Evolutionary conservation across 2,797 vertebrate genomes (phyloP).

Genomic region (Microctenopoma stevenorrisi): DNA sequence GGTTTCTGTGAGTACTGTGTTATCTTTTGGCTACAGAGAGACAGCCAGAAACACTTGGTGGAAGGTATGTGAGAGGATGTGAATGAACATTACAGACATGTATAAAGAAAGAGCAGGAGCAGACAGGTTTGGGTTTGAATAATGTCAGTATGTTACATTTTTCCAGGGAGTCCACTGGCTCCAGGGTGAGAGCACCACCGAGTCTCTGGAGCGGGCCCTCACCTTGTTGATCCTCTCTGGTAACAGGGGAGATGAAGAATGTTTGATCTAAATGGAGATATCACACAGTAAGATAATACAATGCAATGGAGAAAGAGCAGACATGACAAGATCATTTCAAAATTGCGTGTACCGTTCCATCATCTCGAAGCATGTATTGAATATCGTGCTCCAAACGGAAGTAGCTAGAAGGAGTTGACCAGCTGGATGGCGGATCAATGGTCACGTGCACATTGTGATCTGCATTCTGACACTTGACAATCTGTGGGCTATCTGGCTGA

Average conservation of each 20-base stretch:
- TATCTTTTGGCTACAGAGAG: not conserved
- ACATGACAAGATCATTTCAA: not conserved
- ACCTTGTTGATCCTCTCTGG: slow-evolving; percentile 66
- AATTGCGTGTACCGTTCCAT: slow-evolving; percentile 71
- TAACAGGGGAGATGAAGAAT: slow-evolving; percentile 43
- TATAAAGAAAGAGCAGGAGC: slow-evolving; percentile 24
- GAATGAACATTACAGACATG: slow-evolving; percentile 23
- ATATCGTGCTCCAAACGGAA: slow-evolving; percentile 81
- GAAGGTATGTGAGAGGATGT: slow-evolving; percentile 12
- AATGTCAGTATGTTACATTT: slow-evolving; percentile 75
- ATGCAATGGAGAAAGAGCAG: not conserved
- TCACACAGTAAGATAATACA: slow-evolving; percentile 18
- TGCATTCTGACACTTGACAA: slow-evolving; percentile 47
- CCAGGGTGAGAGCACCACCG: slow-evolving; percentile 76
- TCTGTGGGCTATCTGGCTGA: slow-evolving; percentile 65
- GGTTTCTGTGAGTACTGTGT: slow-evolving; percentile 3
- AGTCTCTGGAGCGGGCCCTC: slow-evolving; percentile 81
- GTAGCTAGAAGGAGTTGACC: slow-evolving; percentile 83
- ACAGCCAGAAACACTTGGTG: slow-evolving; percentile 7
- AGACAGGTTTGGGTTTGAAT: slow-evolving; percentile 18
- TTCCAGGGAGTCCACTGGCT: slow-evolving; percentile 82
- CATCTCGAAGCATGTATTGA: slow-evolving; percentile 65
- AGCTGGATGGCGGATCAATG: slow-evolving; percentile 72
- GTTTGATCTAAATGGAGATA: slow-evolving; percentile 32
- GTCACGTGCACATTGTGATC: slow-evolving; percentile 53